Evolutionary conservation across 2,888 invertebrate genomes (phyloP), one percentile per base, ranked within the genome.

Genomic region (Noctua pronuba): DNA sequence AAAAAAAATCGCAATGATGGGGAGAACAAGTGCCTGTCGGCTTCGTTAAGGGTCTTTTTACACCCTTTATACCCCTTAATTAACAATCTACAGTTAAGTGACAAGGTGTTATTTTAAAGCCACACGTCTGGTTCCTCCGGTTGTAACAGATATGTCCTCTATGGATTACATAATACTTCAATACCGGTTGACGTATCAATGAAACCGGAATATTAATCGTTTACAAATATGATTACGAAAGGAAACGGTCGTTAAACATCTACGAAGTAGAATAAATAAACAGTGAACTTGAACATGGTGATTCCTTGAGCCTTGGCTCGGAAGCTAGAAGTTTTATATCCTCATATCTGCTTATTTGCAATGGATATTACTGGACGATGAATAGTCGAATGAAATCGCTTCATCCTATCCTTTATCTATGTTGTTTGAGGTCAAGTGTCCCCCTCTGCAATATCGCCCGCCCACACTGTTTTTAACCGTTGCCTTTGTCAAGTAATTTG

Each of bases 191-290:
- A 73, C 73, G 81, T 88, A 86, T 90, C 86, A 88, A 85, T 90
- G 88, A 85, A 91, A 90, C 89, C 88, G 90, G 91, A 89, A 90
- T 91, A 86, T 82, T 85, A 88, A 89, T 90, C 77, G 81, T 83
- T 81, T 83, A 83, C 82, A 82, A 87, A 86, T 90, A 89, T 85
- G 80, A 82, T 84, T 87, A 88, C 82, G 85, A 88, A 87, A 90
- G 88, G 87, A 90, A 90, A 73, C 79, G 72, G 73, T 73, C 79
- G 79, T 84, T 88, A 84, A 85, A 86, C 85, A 84, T 85, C 75
- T 69, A 81, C 52, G 72, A 87, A 79, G 79, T 89, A 84, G 86
- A 87, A 90, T 90, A 87, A 88, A 88, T 91, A 88, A 90, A 75
- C 84, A 86, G 78, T 86, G 86, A 88, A 86, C 85, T 88, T 89